phyloP scores from a whole-genome alignment of 2,113 vertebrate genomes.

The Petromus typicus region DNA sequence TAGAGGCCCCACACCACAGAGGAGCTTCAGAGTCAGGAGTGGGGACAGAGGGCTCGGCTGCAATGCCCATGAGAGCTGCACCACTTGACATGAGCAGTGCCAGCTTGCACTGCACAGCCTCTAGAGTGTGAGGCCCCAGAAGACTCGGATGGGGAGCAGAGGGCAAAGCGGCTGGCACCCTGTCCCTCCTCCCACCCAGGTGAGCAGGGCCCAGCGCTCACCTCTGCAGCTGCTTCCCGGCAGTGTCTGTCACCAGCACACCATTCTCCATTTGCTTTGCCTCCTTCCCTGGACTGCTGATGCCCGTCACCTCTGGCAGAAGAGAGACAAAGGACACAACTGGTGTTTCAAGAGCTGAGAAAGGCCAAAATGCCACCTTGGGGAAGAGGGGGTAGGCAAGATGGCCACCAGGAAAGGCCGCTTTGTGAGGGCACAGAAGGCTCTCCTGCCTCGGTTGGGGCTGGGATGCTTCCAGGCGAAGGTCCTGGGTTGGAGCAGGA shows the following conservation, averaged over 20 bases:
- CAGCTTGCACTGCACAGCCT: neutral
- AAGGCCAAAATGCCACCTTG: neutral
- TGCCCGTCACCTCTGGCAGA: constrained; percentile 71
- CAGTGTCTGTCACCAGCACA: constrained; percentile 76
- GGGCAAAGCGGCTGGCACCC: neutral
- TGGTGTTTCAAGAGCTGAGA: neutral
- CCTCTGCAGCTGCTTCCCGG: constrained; percentile 82
- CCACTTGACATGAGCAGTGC: neutral
- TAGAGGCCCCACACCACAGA: neutral
- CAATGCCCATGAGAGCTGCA: neutral
- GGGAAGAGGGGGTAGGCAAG: neutral
- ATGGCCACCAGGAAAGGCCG: neutral
- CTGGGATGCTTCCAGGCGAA: neutral
- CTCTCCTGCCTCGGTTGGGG: fast-evolving
- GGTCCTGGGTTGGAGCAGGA: neutral
- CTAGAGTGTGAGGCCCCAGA: neutral
- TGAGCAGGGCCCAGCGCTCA: constrained; percentile 3
- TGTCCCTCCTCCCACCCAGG: neutral
- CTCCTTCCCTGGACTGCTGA: constrained; percentile 82
- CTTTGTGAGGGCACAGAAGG: neutral
- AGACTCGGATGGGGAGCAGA: neutral
- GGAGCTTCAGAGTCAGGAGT: fast-evolving
- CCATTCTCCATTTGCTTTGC: constrained; percentile 89
- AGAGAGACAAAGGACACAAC: neutral
- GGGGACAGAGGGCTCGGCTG: neutral